Evolutionary conservation across 2,888 invertebrate genomes (phyloP), one percentile per base, ranked within the genome.

Genomic region (Pegoplata infirma): DNA sequence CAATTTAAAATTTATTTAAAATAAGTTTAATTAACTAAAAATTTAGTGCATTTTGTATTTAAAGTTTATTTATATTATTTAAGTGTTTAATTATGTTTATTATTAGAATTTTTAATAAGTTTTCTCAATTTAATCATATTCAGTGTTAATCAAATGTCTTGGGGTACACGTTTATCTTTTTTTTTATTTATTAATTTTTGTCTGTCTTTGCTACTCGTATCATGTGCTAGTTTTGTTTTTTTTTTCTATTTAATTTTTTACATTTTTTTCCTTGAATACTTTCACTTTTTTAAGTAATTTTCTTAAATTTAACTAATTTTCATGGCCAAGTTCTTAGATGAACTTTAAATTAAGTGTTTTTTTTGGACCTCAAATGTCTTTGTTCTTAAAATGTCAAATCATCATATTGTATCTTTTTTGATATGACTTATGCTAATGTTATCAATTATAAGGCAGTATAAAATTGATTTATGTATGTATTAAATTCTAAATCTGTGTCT

Each of bases 251-350:
- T 66, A 23, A n/a, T 16, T 8, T 10, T 44, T 49, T n/a, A n/a
- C 46, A n/a, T n/a, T 40, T 2, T 36, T 36, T 32, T 1, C 36
- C 36, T 28, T 12, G 12, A 25, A 19, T 28, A 75, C 76, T 72
- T 72, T 76, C 61, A 76, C 76, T 76, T 71, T 76, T 46, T 36
- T 47, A 46, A 32, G n/a, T n/a, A 49, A 7, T 28, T 49, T 44
- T 59, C 23, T 51, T 40, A 17, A 40, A 10, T 44, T 49, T 56
- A 25, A 6, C 47, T 19, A 49, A 40, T 71, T 36, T 8, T 36
- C 10, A 12, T n/a, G 4, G 32, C n/a, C 1, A 40, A 5, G 36
- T 40, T n/a, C 5, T n/a, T 40, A 40, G 8, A 32, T 8, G 10
- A 32, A 32, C 6, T 36, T 5, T 12, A 36, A n/a, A 40, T n/a